phyloP scores from a whole-genome alignment of 2,113 vertebrate genomes.

The Athene cunicularia region DNA sequence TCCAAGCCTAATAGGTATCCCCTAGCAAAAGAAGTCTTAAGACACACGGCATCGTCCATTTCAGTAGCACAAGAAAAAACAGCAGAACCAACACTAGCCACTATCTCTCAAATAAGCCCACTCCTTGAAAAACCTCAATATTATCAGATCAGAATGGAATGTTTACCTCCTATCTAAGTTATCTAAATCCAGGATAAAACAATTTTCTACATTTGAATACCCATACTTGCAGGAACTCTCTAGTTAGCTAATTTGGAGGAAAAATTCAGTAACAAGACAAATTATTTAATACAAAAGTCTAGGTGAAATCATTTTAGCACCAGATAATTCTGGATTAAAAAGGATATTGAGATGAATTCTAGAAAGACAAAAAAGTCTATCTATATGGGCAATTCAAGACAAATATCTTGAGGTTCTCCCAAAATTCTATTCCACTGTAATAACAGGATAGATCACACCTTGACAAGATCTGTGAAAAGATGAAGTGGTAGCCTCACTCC shows the following conservation, averaged over 20 bases:
- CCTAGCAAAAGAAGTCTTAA: not conserved
- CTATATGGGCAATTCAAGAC: not conserved
- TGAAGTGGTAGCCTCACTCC: not conserved
- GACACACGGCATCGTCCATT: not conserved
- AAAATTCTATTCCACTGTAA: not conserved
- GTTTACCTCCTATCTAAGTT: not conserved
- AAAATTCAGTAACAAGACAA: not conserved
- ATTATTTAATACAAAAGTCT: not conserved
- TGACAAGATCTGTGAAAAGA: not conserved
- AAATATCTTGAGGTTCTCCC: not conserved
- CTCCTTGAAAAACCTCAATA: not conserved
- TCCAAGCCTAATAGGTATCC: not conserved
- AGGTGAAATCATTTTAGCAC: not conserved
- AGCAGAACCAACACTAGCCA: not conserved
- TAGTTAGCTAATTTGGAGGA: not conserved
- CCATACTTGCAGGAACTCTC: not conserved
- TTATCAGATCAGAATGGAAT: not conserved
- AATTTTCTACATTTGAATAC: not conserved
- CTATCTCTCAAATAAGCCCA: not conserved
- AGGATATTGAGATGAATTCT: not conserved
- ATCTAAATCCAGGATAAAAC: not conserved
- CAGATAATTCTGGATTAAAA: not conserved
- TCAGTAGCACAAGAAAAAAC: not conserved
- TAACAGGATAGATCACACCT: not conserved
- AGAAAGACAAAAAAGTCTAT: not conserved